phyloP scores from a whole-genome alignment of 2,113 vertebrate genomes.

The Alectura lathami region DNA sequence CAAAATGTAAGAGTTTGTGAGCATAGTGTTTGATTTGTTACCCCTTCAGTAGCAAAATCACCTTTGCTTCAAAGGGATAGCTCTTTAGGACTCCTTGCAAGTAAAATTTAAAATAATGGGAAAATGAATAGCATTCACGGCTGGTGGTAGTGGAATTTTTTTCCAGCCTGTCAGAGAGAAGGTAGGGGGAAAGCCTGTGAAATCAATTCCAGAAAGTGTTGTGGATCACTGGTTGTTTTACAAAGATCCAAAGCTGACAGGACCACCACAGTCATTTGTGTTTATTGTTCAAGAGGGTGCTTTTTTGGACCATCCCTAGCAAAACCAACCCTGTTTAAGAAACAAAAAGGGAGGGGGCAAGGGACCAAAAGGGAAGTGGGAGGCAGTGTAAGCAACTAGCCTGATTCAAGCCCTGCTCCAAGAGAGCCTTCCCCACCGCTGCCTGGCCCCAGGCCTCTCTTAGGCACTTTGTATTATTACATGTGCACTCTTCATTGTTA shows the following conservation, averaged over 20 bases:
- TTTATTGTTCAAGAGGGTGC: constrained; percentile 86
- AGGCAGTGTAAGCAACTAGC: constrained; percentile 33
- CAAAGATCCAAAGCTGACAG: constrained; percentile 79
- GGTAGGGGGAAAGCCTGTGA: constrained; percentile 47
- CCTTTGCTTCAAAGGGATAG: background rate
- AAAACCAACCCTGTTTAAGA: constrained; percentile 14
- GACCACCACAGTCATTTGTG: constrained; percentile 84
- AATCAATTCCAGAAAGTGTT: constrained; percentile 72
- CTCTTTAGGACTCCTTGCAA: background rate
- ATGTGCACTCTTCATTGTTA: constrained; percentile 89
- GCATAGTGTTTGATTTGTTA: constrained; percentile 69
- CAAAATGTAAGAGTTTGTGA: constrained; percentile 70
- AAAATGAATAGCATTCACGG: background rate
- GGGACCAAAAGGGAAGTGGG: background rate
- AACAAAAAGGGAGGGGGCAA: background rate
- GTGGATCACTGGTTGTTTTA: constrained; percentile 80
- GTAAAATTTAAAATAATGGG: constrained; percentile 7
- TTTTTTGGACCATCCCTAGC: constrained; percentile 74
- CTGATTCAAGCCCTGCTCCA: background rate
- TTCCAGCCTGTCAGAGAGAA: constrained; percentile 1
- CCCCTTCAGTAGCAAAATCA: constrained; percentile 33
- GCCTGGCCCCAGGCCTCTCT: background rate
- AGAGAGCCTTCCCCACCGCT: constrained; percentile 58
- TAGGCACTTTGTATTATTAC: constrained; percentile 86
- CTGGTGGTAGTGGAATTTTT: background rate